These are phyloP conservation scores for Latheticus oryzae DNA, from an alignment of 2,888 invertebrate species.

Conservation along the genomic window DNA sequence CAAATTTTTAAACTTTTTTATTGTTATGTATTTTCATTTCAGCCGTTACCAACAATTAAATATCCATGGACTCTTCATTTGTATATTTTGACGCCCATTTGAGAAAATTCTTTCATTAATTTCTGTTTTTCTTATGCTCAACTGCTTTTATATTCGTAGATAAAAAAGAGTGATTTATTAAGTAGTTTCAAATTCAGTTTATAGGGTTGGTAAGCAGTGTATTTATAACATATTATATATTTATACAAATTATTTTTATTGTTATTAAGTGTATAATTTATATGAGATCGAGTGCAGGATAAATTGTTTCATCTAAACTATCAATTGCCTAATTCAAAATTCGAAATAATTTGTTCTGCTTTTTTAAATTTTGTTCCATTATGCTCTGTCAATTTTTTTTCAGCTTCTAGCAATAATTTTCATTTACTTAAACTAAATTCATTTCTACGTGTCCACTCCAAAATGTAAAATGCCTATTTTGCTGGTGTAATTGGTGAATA, in stretches of 20 bases:
- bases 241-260: slow-evolving; percentile 36
- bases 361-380: slow-evolving; percentile 21
- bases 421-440: too few relatives aligned
- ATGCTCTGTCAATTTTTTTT: slow-evolving; percentile 9
- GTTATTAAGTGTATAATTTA: slow-evolving; percentile 37
- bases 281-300: slow-evolving; percentile 12
- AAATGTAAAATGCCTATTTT: too few relatives aligned
- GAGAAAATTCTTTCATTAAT: background rate
- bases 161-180: slow-evolving; percentile 16
- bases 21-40: slow-evolving; percentile 36
- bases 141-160: too few relatives aligned
- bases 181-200: slow-evolving; percentile 14
- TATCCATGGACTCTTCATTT: slow-evolving; percentile 20
- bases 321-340: slow-evolving; percentile 31
- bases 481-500: too few relatives aligned
- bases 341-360: slow-evolving; percentile 23
- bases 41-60: slow-evolving; percentile 32
- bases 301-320: too few relatives aligned
- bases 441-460: too few relatives aligned
- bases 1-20: slow-evolving; percentile 38
- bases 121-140: slow-evolving; percentile 7
- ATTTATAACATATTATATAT: slow-evolving; percentile 36
- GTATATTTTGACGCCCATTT: slow-evolving; percentile 15
- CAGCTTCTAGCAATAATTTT: slow-evolving; percentile 39
- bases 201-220: slow-evolving; percentile 35